A percentile compares a stretch with the other conserved stretches of the same genome.
Conservation (phyloP, 1,140 invertebrate species). For the Calephelis nemesis region DNA sequence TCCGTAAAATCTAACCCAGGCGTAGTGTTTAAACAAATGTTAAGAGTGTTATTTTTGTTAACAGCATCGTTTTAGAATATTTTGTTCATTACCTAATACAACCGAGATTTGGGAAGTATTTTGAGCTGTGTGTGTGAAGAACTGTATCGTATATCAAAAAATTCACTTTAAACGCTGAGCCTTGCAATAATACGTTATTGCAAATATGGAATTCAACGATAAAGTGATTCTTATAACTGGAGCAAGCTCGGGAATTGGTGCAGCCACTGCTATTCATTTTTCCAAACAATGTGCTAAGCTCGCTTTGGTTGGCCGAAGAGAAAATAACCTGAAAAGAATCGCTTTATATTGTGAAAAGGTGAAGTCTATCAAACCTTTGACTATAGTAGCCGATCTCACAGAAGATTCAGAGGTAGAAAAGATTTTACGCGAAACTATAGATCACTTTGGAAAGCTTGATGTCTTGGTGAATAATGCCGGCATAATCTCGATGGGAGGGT, state of each 20-base stretch:
- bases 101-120: too few species aligned
- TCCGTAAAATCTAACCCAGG: too few species aligned
- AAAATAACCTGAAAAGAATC: constrained; percentile 80
- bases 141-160: too few species aligned
- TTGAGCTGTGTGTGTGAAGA: too few species aligned
- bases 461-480: constrained; percentile 90
- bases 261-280: constrained; percentile 88
- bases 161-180: too few species aligned
- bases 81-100: too few species aligned
- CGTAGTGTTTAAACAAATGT: too few species aligned
- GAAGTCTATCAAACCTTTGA: constrained; percentile 58
- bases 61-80: too few species aligned
- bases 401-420: constrained; percentile 81
- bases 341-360: constrained; percentile 81
- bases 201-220: constrained; percentile 65
- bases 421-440: constrained; percentile 81
- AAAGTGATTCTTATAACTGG: constrained; percentile 89
- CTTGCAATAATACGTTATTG: too few species aligned
- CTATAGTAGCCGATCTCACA: constrained; percentile 85
- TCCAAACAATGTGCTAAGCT: constrained; percentile 87
- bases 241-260: constrained; percentile 93
- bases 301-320: constrained; percentile 88
- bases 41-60: too few species aligned
- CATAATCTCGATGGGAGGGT: constrained; percentile 84
- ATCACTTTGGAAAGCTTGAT: constrained; percentile 83